Base-by-base conservation (phyloP, 2,113 vertebrate genomes). In the Hemiprocne comata region DNA sequence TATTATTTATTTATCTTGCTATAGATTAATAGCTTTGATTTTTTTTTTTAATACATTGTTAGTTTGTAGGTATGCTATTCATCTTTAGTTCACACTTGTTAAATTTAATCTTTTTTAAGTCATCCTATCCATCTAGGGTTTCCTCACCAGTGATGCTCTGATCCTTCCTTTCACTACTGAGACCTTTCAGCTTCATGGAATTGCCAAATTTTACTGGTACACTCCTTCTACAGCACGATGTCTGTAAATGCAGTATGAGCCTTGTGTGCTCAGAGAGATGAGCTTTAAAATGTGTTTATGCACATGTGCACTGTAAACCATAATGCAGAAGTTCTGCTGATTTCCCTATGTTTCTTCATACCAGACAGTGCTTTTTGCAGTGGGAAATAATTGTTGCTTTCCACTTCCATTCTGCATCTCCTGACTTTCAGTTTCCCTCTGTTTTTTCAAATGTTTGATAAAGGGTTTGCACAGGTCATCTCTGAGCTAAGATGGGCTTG, bases 401-500 rank as follows among this genome's bases (percentile, higher is more conserved):
- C 26, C n/a, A 70, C 50, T 93, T 64, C 5, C 25, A 11, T 89
- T 40, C 42, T 93, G 26, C 33, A 19, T 40, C 48, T 64, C 28
- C 15, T 40, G 57, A 40, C 69, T 74, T 69, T 25, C 13, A 70
- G 7, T 51, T 57, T 80, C 50, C 34, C 24, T 16, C 5, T 85
- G 74, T 42, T 42, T 62, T 79, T 79, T 79, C 61, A 44, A 38
- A 31, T 61, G 33, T 70, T 84, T 8, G 2, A 14, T 65, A 34
- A 48, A 65, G 44, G 23, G 21, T 75, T 92, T 78, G 61, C n/a
- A 24, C 6, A 34, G 10, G 7, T 46, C n/a, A 8, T 44, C n/a
- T 28, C 31, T 70, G 36, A 74, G 20, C 36, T 73, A 20, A 33
- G 11, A 5, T 9, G 19, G 17, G 36, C 70, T 60, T 0, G 0